Evolutionary conservation across 2,797 vertebrate genomes (phyloP).

Genomic region (Etheostoma perlongum): DNA sequence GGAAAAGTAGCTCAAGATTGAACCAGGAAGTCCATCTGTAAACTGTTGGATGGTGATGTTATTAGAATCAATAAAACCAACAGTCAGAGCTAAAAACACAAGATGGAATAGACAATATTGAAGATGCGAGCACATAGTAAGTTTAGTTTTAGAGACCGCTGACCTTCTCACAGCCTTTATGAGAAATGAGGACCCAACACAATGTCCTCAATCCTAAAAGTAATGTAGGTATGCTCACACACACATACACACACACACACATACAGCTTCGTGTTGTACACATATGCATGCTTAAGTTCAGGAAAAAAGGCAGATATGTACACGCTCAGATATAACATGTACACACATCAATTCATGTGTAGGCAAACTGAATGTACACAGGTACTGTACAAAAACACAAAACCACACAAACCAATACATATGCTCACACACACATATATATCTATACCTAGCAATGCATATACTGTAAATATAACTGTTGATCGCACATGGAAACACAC

Average conservation of each 20-base stretch:
- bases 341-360: conserved; percentile 6
- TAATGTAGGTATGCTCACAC: no score
- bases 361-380: neutral
- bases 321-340: neutral
- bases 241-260: neutral
- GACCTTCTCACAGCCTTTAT: no score
- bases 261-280: neutral
- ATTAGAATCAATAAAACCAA: no score
- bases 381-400: neutral
- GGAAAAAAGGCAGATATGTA: neutral
- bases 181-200: no score
- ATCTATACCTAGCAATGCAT: neutral
- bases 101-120: no score
- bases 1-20: no score
- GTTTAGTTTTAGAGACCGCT: no score
- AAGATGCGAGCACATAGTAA: no score
- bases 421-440: neutral
- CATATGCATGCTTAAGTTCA: neutral
- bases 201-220: no score
- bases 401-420: neutral
- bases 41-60: no score
- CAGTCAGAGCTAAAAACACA: no score
- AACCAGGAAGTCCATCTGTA: no score
- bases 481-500: neutral
- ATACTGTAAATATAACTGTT: neutral